A percentile compares a stretch with the other conserved stretches of the same genome.
Conservation (phyloP, 2,888 invertebrate species). For the Stramonita haemastoma region DNA sequence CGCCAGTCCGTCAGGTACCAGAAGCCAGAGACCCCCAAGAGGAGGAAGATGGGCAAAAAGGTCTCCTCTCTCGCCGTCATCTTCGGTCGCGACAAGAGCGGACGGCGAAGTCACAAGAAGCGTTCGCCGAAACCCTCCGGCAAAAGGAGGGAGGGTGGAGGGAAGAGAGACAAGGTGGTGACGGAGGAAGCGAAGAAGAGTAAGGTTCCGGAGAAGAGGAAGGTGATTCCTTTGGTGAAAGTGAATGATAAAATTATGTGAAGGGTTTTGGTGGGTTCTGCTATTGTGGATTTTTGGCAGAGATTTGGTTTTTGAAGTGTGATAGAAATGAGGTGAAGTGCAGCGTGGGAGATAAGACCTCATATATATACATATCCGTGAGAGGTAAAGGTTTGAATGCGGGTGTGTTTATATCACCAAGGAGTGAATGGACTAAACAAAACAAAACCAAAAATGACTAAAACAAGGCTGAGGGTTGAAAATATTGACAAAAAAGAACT, state of each 20-base stretch:
- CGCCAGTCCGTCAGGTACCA: slow-evolving; percentile 58
- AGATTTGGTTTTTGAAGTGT: too few relatives aligned
- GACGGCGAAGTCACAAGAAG: slow-evolving; percentile 4
- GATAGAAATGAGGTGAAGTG: too few relatives aligned
- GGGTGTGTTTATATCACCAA: too few relatives aligned
- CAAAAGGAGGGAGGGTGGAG: background rate
- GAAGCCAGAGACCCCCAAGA: slow-evolving; percentile 49
- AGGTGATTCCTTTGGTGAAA: slow-evolving; percentile 8
- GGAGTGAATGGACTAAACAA: too few relatives aligned
- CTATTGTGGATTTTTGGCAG: too few relatives aligned
- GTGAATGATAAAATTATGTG: slow-evolving; percentile 23
- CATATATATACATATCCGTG: too few relatives aligned
- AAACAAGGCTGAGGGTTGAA: too few relatives aligned
- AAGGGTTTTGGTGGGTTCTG: background rate
- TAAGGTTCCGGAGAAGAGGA: background rate
- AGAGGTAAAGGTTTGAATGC: too few relatives aligned
- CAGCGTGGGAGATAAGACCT: too few relatives aligned
- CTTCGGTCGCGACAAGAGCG: slow-evolving; percentile 57
- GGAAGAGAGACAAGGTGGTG: background rate
- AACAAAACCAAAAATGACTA: too few relatives aligned
- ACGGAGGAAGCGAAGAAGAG: background rate
- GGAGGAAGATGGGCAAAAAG: slow-evolving; percentile 49
- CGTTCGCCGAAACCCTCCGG: slow-evolving; percentile 21
- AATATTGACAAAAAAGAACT: too few relatives aligned
- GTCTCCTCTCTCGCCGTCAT: slow-evolving; percentile 64